Base-by-base conservation (phyloP, 2,113 vertebrate species). In the zebrafish (Danio rerio) region DNA sequence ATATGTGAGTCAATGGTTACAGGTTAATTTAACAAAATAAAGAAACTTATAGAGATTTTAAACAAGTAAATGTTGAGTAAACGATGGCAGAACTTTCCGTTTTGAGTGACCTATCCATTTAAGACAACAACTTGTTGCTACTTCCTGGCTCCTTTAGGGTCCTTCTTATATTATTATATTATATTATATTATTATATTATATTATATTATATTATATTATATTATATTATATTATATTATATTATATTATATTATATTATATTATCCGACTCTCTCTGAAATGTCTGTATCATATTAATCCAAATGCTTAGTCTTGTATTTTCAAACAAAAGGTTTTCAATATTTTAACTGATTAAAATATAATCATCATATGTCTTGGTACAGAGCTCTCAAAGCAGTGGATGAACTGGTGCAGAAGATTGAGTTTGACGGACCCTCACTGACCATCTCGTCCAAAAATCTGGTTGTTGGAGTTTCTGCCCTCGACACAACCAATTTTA, bases 401-500 rank as follows among this genome's bases (percentile, higher is more conserved):
- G 97, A 98, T 68, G 91, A 95, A 63, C 86, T 99, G 91, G 93
- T 95, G 49, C 94, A 96, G 90, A 99, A 98, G 92, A 93, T 99
- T 47, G 92, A 95, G 86, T 95, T 93, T 56, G 87, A 92, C 15
- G 96, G 95, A n/a, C 84, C 92, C 0, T 96, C 89, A 0, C 88
- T 98, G 88, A 95, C 89, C 82, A 96, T 98, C 89, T 91, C 92
- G 47, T 97, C 97, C 84, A 91, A 84, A 85, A 94, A 97, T 82
- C 89, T 99, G 0, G 96, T 95, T 12, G 83, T 99, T 78, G 96
- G 95, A 9, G 92, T 99, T 5, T 94, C 94, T 15, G 89, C 96
- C 31, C 47, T 98, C 79, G 94, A 95, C 82, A 75, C 90, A 86
- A 89, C 88, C 70, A 82, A 76, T 9, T 97, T 95, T 89, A 93